These are phyloP conservation scores for Linnaemya tessellans DNA, from an alignment of 2,888 invertebrate species.

Conservation along the genomic window DNA sequence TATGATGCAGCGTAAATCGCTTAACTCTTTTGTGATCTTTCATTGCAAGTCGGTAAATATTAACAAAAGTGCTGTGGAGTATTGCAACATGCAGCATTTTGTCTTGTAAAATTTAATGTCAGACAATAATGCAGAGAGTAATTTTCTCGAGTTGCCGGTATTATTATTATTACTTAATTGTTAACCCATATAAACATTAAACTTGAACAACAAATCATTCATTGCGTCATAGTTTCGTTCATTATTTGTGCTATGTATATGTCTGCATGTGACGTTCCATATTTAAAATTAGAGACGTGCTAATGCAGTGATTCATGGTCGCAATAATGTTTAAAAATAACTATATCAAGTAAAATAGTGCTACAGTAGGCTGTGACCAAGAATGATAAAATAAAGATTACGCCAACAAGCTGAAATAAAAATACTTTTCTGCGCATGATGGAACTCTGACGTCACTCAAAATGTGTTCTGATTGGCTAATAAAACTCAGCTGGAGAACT, in stretches of 20 bases:
- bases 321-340: no score
- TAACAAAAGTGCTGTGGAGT: conserved; percentile 7
- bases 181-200: conserved; percentile 9
- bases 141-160: conserved; percentile 9
- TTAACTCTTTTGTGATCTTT: neutral
- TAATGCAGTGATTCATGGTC: no score
- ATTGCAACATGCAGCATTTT: conserved; percentile 15
- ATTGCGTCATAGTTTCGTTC: neutral
- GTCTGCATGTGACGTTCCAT: neutral
- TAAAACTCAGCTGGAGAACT: no score
- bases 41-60: conserved; percentile 20
- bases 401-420: no score
- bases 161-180: conserved; percentile 6
- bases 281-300: neutral
- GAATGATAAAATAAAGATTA: no score
- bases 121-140: neutral
- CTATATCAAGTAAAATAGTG: no score
- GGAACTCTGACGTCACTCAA: no score
- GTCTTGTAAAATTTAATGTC: conserved; percentile 27
- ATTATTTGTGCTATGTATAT: neutral
- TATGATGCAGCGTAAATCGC: neutral
- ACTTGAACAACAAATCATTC: neutral
- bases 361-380: no score
- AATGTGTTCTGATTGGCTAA: no score
- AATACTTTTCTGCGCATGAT: no score